phyloP scores from a whole-genome alignment of 2,888 invertebrate species.

The Xestia xanthographa region DNA sequence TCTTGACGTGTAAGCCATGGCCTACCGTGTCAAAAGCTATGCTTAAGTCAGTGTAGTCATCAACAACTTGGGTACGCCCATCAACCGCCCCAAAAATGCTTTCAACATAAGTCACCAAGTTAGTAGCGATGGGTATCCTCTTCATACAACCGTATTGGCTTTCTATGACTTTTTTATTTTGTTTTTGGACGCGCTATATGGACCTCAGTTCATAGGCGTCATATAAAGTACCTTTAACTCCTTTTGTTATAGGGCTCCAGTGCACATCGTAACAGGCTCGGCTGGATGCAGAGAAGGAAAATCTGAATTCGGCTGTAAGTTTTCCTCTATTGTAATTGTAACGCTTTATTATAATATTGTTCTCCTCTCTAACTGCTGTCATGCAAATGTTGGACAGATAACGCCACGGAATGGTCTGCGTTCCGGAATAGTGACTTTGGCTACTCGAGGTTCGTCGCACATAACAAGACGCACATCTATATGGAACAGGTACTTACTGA shows the following conservation, averaged over 20 bases:
- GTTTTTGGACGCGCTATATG: neutral
- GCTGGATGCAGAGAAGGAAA: neutral
- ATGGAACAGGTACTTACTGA: neutral
- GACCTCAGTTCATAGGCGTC: neutral
- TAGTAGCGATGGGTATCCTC: too few species aligned
- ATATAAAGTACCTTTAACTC: neutral
- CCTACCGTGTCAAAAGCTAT: too few species aligned
- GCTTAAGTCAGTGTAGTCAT: too few species aligned
- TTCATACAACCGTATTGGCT: neutral
- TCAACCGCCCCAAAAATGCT: too few species aligned
- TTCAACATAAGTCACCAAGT: too few species aligned
- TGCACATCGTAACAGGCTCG: conserved; percentile 1
- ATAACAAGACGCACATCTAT: neutral
- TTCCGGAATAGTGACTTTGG: neutral
- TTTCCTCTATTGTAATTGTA: neutral
- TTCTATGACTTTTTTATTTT: neutral
- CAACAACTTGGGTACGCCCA: too few species aligned
- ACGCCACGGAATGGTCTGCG: neutral
- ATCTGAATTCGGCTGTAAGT: neutral
- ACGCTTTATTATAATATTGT: neutral
- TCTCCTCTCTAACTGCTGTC: neutral
- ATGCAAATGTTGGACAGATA: neutral
- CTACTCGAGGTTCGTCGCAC: conserved; percentile 1
- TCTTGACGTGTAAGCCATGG: too few species aligned
- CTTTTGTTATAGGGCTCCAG: neutral